These are phyloP conservation scores for Tiliqua scincoides DNA, from an alignment of 2,113 vertebrate species.

Conservation along the genomic window DNA sequence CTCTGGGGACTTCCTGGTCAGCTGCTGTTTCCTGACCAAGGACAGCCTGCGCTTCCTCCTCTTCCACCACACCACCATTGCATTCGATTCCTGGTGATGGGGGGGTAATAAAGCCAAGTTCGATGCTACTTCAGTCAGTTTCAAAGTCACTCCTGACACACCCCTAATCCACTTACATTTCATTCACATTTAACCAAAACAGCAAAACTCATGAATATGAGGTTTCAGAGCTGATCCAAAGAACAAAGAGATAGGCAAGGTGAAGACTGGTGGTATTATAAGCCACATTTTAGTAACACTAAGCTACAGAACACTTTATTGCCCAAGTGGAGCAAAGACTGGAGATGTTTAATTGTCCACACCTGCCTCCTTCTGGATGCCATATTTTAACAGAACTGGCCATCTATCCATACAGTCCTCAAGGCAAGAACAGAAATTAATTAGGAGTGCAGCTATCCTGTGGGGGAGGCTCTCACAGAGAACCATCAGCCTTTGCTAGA, in stretches of 20 bases:
- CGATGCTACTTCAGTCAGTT: neutral
- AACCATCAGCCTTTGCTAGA: neutral
- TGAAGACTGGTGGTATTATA: too few species aligned
- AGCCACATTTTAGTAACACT: neutral
- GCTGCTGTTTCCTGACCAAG: constrained; percentile 78
- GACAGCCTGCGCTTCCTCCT: constrained; percentile 80
- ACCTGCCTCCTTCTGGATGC: too few species aligned
- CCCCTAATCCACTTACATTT: too few species aligned
- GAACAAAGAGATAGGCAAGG: neutral
- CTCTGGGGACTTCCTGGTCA: constrained; percentile 93
- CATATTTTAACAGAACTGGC: too few species aligned
- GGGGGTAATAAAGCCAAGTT: constrained; percentile 26
- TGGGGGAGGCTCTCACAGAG: neutral
- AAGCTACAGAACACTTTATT: neutral
- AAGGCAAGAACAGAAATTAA: too few species aligned
- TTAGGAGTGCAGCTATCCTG: too few species aligned
- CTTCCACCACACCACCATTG: constrained; percentile 89
- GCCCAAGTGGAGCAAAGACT: too few species aligned
- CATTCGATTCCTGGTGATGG: constrained; percentile 81
- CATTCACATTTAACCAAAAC: too few species aligned
- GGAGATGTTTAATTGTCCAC: too few species aligned
- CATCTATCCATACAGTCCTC: too few species aligned
- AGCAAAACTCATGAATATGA: too few species aligned
- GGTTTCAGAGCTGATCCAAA: too few species aligned
- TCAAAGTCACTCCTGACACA: neutral